Evolutionary conservation across 2,888 invertebrate species (phyloP).

Genomic region (Limnephilus auricula): DNA sequence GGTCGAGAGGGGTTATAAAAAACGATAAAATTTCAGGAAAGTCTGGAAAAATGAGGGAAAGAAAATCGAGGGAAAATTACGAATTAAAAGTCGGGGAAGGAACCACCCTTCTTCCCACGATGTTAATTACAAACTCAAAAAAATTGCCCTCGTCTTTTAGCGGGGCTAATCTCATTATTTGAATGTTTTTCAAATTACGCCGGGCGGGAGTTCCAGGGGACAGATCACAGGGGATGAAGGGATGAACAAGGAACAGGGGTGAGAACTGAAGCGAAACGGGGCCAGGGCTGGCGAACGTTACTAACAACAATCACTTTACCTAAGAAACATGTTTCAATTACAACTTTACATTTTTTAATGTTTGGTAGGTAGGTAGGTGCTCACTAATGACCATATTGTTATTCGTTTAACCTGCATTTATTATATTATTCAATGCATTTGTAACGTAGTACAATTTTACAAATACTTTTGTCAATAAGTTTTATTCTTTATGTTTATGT

Average conservation of each 20-base stretch:
- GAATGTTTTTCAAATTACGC: conserved; percentile 66
- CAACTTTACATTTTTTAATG: background rate
- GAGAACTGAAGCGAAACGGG: conserved; percentile 7
- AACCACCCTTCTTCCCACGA: conserved; percentile 55
- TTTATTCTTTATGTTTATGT: too few species aligned
- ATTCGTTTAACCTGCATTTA: too few species aligned
- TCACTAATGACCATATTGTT: too few species aligned
- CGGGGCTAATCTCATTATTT: conserved; percentile 64
- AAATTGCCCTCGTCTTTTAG: conserved; percentile 57
- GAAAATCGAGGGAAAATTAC: conserved; percentile 58
- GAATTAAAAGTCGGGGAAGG: conserved; percentile 43
- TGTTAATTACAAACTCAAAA: conserved; percentile 64
- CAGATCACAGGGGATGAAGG: conserved; percentile 24
- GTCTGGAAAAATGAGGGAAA: conserved; percentile 33
- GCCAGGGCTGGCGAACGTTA: background rate
- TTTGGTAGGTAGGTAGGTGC: too few species aligned
- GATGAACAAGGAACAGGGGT: background rate
- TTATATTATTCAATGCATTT: too few species aligned
- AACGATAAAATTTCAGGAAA: background rate
- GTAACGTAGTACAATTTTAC: background rate
- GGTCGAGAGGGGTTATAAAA: background rate
- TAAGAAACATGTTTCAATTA: background rate
- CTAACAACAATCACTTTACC: background rate
- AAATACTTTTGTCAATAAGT: too few species aligned
- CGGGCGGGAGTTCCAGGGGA: conserved; percentile 45